Base-by-base conservation (phyloP, 2,113 vertebrate genomes). In the Chloebia gouldiae region DNA sequence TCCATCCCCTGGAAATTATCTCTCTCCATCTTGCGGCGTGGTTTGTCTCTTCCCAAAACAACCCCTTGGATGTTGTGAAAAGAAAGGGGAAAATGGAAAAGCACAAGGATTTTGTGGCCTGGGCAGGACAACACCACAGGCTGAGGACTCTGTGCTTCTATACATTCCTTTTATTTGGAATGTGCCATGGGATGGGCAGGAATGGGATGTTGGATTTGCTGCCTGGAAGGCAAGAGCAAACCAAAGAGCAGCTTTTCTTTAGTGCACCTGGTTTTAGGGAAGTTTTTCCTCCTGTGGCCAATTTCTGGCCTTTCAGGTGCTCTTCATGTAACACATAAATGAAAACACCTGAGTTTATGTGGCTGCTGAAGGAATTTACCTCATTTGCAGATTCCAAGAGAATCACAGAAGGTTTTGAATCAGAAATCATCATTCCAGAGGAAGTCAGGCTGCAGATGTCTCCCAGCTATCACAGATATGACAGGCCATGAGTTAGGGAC, bases 1-100 rank as follows among this genome's bases (percentile, higher is more conserved):
- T 64, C 0, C 19, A 40, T 0, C 5, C 23, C 51, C 7, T 51
- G 33, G 28, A 0, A 66, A 39, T 5, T 8, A 15, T 56, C 35
- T 64, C 24, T 63, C 56, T 47, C 39, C 40, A 27, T 9, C 3
- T 22, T 35, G 13, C 12, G 30, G 13, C 10, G 24, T 40, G 17
- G 20, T 10, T 4, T 0, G 0, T 40, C 33, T 81, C 39, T 84
- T 49, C 47, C 40, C 25, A 8, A 54, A 76, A 37, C 20, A 87
- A 39, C 40, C 35, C 53, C 40, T 64, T 49, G 28, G 19, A n/a
- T 0, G 0, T 11, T 18, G 35, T 35, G n/a, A 71, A 66, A 91
- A 75, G 9, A 66, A 81, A 73, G 30, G 30, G n/a, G 50, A 89
- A 77, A 42, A 19, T 2, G 14, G 18, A 44, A 85, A 88, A 54